phyloP scores from a whole-genome alignment of 1,140 invertebrate genomes.

The Arctopsyche grandis region DNA sequence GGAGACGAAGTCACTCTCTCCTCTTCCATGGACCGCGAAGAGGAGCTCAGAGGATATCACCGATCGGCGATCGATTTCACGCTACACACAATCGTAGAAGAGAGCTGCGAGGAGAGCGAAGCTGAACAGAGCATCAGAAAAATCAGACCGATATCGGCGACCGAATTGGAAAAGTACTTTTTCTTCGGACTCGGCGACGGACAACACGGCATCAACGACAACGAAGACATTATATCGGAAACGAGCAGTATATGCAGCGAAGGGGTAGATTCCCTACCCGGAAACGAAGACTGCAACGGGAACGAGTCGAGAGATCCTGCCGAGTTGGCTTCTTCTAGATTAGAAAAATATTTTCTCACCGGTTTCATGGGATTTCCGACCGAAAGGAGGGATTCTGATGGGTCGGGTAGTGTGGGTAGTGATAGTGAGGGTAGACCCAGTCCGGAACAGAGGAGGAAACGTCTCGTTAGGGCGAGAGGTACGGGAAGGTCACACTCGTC shows the following conservation, averaged over 20 bases:
- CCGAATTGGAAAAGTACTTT: conserved; percentile 92
- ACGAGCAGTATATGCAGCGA: conserved; percentile 89
- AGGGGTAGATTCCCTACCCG: conserved; percentile 74
- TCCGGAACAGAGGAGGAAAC: conserved; percentile 84
- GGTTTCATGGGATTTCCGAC: conserved; percentile 85
- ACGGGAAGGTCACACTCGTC: conserved; percentile 82
- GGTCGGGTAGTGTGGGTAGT: conserved; percentile 83
- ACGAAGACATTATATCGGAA: conserved; percentile 83
- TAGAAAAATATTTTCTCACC: conserved; percentile 91
- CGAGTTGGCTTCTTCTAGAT: conserved; percentile 83
- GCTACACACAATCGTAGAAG: conserved; percentile 92
- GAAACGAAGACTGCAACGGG: conserved; percentile 66
- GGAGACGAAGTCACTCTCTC: conserved; percentile 67
- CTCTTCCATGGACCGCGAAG: conserved; percentile 74
- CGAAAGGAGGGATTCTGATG: conserved; percentile 80
- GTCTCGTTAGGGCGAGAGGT: conserved; percentile 80
- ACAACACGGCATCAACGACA: conserved; percentile 64
- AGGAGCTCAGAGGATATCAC: conserved; percentile 83
- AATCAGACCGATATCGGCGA: conserved; percentile 74
- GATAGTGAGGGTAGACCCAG: conserved; percentile 88
- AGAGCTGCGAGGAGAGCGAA: conserved; percentile 92
- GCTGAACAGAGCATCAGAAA: conserved; percentile 72
- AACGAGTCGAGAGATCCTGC: conserved; percentile 68
- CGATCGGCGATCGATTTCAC: conserved; percentile 87
- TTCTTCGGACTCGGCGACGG: conserved; percentile 85